Evolutionary conservation across 2,888 invertebrate species (phyloP).

Genomic region (Lamellibrachia satsuma): DNA sequence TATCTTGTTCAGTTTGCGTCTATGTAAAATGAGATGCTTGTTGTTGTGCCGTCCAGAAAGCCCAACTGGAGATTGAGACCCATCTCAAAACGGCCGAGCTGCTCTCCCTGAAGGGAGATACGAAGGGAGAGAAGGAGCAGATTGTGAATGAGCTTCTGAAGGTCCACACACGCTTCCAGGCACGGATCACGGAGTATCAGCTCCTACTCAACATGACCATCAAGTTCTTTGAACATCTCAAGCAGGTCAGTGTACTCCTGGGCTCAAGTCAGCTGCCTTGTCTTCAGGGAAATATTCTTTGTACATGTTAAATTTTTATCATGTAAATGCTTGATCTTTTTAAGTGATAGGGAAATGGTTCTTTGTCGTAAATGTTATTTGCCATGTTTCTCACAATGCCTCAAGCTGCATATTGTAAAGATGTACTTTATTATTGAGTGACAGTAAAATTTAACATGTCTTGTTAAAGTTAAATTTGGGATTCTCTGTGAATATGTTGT

Average conservation of each 20-base stretch:
- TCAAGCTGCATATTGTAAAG: neutral
- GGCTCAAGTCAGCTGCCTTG: neutral
- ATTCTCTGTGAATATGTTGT: neutral
- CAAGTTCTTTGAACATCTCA: constrained; percentile 76
- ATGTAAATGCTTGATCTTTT: neutral
- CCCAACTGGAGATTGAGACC: constrained; percentile 72
- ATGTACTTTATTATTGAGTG: neutral
- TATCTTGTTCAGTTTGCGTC: neutral
- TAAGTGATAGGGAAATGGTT: neutral
- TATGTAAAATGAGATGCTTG: neutral
- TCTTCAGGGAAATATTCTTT: neutral
- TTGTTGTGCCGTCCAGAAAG: constrained; percentile 51
- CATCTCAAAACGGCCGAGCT: constrained; percentile 74
- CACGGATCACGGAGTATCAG: constrained; percentile 78
- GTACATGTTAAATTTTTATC: neutral
- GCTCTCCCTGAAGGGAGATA: constrained; percentile 73
- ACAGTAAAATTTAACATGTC: neutral
- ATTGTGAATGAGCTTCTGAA: constrained; percentile 75
- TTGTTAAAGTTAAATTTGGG: neutral
- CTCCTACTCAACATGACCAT: constrained; percentile 76
- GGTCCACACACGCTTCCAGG: constrained; percentile 75
- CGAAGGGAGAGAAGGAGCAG: constrained; percentile 70
- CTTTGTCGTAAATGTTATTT: neutral
- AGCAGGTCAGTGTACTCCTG: constrained; percentile 67
- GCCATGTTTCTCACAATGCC: neutral